Evolutionary conservation across 2,888 invertebrate genomes (phyloP).

Genomic region (Frankliniella intonsa): DNA sequence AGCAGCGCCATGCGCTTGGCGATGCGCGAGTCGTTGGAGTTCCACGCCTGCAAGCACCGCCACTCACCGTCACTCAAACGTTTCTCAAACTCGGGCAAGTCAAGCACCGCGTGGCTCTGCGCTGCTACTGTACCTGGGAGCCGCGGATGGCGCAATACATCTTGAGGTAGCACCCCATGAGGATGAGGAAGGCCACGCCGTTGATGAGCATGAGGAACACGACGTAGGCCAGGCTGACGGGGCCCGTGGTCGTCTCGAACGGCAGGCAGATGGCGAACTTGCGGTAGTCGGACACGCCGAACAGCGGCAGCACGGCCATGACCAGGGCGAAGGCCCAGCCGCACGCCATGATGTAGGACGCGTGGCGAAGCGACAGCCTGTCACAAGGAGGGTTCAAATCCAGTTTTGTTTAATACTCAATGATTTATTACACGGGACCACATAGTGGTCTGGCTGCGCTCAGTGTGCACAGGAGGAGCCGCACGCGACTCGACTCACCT

Average conservation of each 20-base stretch:
- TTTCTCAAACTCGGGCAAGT: too few species aligned
- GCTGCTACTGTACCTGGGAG: slow-evolving; percentile 48
- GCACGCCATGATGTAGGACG: slow-evolving; percentile 82
- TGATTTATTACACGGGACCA: neutral
- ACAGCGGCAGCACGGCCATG: slow-evolving; percentile 82
- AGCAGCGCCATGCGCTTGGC: slow-evolving; percentile 95
- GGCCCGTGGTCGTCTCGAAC: slow-evolving; percentile 77
- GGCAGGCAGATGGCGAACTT: slow-evolving; percentile 96
- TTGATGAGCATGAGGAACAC: slow-evolving; percentile 87
- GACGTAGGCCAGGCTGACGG: slow-evolving; percentile 79
- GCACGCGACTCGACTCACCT: slow-evolving; percentile 39
- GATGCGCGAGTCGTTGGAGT: slow-evolving; percentile 92
- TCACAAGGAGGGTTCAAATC: neutral
- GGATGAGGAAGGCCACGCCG: slow-evolving; percentile 86
- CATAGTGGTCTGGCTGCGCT: neutral
- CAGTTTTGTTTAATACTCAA: too few species aligned
- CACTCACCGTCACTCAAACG: too few species aligned
- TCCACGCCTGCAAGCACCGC: slow-evolving; percentile 71
- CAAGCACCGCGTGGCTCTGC: too few species aligned
- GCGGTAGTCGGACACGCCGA: slow-evolving; percentile 90
- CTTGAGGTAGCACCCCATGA: slow-evolving; percentile 93
- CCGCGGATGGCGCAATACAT: slow-evolving; percentile 98
- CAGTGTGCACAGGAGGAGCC: neutral
- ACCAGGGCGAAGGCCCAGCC: slow-evolving; percentile 89
- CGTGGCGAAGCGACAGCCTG: slow-evolving; percentile 80